Evolutionary conservation across 2,797 vertebrate species (phyloP), one percentile per base, ranked within the genome.

Genomic region (Schizopygopsis malacanthus): DNA sequence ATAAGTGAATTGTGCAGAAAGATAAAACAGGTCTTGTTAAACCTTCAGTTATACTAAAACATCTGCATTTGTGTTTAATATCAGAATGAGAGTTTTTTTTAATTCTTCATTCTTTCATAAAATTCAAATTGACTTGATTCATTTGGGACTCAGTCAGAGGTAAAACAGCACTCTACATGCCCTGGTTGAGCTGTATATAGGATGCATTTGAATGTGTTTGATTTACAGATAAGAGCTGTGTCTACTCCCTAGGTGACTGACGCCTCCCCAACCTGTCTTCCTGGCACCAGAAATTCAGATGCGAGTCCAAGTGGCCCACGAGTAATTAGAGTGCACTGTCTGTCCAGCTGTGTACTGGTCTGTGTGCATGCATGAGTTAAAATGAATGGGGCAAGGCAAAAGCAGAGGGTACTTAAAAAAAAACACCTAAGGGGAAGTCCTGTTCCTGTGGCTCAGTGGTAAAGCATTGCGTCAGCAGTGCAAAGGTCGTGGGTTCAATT

Each of bases 181-280:
- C 76, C 81, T 70, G 61, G 39, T 82, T 86, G 59, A 79, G 78
- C 63, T 85, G 90, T 88, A 87, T 88, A 90, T 88, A 90, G 86
- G 73, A 72, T 71, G 10, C 69, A 87, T 87, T 72, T 84, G 73
- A 81, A 88, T 87, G 50, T 82, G 79, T 85, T 85, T 88, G 87
- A 91, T 89, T 56, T 72, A 84, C 61, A 83, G 83, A 83, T 79
- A 67, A 87, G 86, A 33, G 75, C 28, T 79, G 70, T 72, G 86
- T 83, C 69, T 82, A 82, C 88, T 82, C 79, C 76, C 86, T 71
- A 82, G 86, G 54, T 84, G 81, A 81, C 79, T 65, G 83, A 69
- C 10, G 54, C 52, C 67, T 80, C 33, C 69, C 76, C 54, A 82
- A 69, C 63, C 81, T 84, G 52, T 45, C 67, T 59, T 79, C n/a